phyloP scores from a whole-genome alignment of 2,113 vertebrate genomes.

The Neomonachus schauinslandi region DNA sequence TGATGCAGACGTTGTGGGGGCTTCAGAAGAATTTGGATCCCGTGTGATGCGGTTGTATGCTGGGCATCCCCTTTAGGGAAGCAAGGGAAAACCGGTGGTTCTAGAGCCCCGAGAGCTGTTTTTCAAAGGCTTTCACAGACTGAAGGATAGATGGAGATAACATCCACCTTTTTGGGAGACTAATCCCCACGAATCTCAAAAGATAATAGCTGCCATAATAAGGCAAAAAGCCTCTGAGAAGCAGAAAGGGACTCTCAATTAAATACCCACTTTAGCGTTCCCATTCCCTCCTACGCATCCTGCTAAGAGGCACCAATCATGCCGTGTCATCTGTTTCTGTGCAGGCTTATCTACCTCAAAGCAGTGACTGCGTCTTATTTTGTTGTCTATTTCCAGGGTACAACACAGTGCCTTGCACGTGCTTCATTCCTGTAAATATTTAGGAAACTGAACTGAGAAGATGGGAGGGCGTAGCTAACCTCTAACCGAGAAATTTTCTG shows the following conservation, averaged over 20 bases:
- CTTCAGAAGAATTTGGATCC: neutral
- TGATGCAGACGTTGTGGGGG: neutral
- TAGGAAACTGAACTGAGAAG: too few relatives aligned
- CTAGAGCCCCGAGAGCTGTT: neutral
- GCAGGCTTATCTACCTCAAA: too few relatives aligned
- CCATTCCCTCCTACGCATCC: neutral
- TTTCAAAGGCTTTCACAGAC: neutral
- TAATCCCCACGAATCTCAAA: neutral
- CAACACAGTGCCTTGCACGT: too few relatives aligned
- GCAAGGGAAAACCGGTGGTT: neutral
- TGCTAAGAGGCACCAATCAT: neutral
- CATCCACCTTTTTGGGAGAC: neutral
- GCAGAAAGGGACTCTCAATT: neutral
- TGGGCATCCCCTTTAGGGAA: neutral
- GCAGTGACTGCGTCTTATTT: neutral
- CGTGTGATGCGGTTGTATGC: too few relatives aligned
- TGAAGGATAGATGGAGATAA: neutral
- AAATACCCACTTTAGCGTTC: accelerated
- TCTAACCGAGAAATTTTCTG: neutral
- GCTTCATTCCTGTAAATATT: too few relatives aligned
- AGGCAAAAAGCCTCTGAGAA: neutral
- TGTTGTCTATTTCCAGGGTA: too few relatives aligned
- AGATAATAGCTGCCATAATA: neutral
- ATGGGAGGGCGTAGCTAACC: too few relatives aligned
- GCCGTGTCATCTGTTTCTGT: neutral